Conservation (phyloP, 64 coral and sea anemone genomes). For the Trachythela sp. region DNA sequence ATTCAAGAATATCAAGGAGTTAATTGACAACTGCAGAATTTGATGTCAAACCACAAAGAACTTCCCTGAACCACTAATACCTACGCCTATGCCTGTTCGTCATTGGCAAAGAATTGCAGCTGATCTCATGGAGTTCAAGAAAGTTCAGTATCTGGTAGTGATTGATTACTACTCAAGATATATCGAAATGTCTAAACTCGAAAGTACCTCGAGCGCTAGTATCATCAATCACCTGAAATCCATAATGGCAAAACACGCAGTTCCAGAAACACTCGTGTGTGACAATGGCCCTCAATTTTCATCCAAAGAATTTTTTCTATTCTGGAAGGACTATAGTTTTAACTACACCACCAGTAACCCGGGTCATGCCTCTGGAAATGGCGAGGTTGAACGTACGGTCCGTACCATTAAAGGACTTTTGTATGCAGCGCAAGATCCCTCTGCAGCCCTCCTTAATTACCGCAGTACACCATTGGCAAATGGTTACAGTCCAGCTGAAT, state of each 20-base stretch:
- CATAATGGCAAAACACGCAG: not conserved
- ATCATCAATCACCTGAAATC: not conserved
- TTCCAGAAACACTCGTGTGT: not conserved
- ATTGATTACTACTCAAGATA: not conserved
- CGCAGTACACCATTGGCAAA: not conserved
- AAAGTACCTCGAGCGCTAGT: not conserved
- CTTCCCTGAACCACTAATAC: not conserved
- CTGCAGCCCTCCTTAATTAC: not conserved
- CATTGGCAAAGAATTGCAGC: slow-evolving; percentile 5
- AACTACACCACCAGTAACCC: too few species aligned
- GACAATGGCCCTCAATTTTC: slow-evolving; percentile 3
- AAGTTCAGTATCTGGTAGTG: not conserved
- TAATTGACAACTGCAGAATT: not conserved
- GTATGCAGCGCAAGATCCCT: not conserved
- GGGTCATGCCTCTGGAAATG: not conserved
- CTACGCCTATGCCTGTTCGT: not conserved
- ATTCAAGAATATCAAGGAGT: not conserved
- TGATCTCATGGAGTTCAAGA: not conserved
- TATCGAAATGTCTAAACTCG: not conserved
- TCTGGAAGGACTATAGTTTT: not conserved
- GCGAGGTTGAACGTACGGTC: not conserved
- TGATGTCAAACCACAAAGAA: not conserved
- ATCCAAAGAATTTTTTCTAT: not conserved
- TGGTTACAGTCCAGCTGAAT: not conserved
- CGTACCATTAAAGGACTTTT: not conserved